Conservation (phyloP, 2,888 invertebrate genomes). For the Eurytoma californica region DNA sequence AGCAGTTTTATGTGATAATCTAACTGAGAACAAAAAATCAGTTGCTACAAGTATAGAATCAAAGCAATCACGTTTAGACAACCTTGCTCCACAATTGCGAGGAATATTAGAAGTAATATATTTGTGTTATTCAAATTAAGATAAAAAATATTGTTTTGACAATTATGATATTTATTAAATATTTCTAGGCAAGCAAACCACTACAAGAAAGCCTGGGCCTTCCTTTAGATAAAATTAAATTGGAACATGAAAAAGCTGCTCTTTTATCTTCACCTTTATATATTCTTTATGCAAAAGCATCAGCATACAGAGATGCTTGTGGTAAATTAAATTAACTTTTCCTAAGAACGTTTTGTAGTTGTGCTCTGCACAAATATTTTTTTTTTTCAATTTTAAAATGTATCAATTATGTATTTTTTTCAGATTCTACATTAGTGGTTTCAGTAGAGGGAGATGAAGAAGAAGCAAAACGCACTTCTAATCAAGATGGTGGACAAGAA, state of each 20-base stretch:
- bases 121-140: slow-evolving; percentile 18
- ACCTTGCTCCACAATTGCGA: slow-evolving; percentile 86
- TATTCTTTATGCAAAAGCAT: slow-evolving; percentile 89
- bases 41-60: slow-evolving; percentile 85
- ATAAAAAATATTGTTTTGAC: neutral
- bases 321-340: slow-evolving; percentile 70
- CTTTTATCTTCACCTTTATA: slow-evolving; percentile 89
- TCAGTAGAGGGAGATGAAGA: slow-evolving; percentile 77
- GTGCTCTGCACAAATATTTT: too few relatives aligned
- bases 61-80: slow-evolving; percentile 86
- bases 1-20: slow-evolving; percentile 84
- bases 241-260: slow-evolving; percentile 85
- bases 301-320: slow-evolving; percentile 88
- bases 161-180: slow-evolving; percentile 24
- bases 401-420: slow-evolving; percentile 30
- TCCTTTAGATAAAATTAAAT: slow-evolving; percentile 86
- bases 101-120: slow-evolving; percentile 79
- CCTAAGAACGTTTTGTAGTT: neutral
- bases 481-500: slow-evolving; percentile 78
- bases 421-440: slow-evolving; percentile 66
- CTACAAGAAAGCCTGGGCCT: slow-evolving; percentile 91
- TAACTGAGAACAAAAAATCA: slow-evolving; percentile 86
- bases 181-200: slow-evolving; percentile 86
- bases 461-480: slow-evolving; percentile 76
- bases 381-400: neutral